These are phyloP conservation scores for Trichoplusia ni DNA, from an alignment of 1,140 invertebrate species.

Conservation along the genomic window DNA sequence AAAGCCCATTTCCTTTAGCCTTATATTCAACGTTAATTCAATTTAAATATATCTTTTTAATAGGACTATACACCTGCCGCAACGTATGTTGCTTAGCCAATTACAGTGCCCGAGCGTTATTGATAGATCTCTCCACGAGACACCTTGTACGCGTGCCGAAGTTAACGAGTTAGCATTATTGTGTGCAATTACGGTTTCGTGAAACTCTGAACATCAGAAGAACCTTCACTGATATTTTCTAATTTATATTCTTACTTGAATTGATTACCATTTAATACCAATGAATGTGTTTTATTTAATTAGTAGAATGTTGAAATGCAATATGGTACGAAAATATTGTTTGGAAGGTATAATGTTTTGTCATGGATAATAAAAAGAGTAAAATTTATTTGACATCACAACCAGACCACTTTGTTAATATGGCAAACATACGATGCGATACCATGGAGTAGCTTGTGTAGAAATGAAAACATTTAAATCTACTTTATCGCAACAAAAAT, in stretches of 20 bases:
- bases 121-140: conserved; percentile 52
- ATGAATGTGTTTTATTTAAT: no score
- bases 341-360: no score
- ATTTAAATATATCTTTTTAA: conserved; percentile 49
- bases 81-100: conserved; percentile 50
- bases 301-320: no score
- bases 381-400: no score
- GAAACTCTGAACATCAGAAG: background rate
- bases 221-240: conserved; percentile 8
- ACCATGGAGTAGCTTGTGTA: no score
- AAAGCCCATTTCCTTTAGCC: conserved; percentile 30
- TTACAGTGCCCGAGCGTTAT: conserved; percentile 54
- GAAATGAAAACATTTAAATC: no score
- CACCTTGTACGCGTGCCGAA: conserved; percentile 59
- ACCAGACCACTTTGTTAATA: no score
- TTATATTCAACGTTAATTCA: conserved; percentile 6
- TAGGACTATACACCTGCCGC: conserved; percentile 62
- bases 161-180: conserved; percentile 22
- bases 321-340: no score
- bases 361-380: no score
- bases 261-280: no score
- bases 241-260: conserved; percentile 5
- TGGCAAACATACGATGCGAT: no score
- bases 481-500: no score
- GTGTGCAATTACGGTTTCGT: conserved; percentile 7